These are phyloP conservation scores for Acanthosepion esculentum DNA, from an alignment of 2,888 invertebrate species.

Conservation along the genomic window DNA sequence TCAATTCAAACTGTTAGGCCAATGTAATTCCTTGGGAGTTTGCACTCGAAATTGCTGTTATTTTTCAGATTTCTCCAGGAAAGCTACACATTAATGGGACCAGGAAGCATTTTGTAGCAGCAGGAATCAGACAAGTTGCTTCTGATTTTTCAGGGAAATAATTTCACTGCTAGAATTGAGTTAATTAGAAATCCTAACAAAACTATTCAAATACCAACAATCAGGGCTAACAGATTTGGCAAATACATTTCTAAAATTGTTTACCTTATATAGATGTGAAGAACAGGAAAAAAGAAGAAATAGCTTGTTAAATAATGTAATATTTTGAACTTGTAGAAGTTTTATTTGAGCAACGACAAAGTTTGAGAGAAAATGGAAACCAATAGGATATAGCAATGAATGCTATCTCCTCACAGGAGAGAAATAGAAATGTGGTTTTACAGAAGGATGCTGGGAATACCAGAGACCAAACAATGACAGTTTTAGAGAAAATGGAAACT, in stretches of 20 bases:
- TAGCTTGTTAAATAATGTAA: background rate
- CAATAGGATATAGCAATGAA: no score
- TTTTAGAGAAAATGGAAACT: no score
- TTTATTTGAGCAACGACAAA: no score
- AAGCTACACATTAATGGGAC: slow-evolving; percentile 8
- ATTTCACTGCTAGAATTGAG: slow-evolving; percentile 1
- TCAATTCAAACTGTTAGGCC: slow-evolving; percentile 15
- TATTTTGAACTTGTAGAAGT: no score
- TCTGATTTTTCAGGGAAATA: slow-evolving; percentile 8
- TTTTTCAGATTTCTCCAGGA: slow-evolving; percentile 33
- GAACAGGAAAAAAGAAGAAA: background rate
- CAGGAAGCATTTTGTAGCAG: background rate
- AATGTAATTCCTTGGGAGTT: slow-evolving; percentile 6
- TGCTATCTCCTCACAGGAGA: no score
- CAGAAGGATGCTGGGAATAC: no score
- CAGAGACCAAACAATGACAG: no score
- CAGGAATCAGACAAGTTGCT: slow-evolving; percentile 33
- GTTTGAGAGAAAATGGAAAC: no score
- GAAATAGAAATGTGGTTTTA: no score
- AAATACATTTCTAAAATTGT: background rate
- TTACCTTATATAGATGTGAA: background rate
- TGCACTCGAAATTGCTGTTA: background rate
- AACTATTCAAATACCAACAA: background rate
- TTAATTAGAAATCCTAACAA: slow-evolving; percentile 8
- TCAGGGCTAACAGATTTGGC: background rate